Evolutionary conservation across 2,113 vertebrate genomes (phyloP), one percentile per base, ranked within the genome.

Genomic region (Mobula birostris): DNA sequence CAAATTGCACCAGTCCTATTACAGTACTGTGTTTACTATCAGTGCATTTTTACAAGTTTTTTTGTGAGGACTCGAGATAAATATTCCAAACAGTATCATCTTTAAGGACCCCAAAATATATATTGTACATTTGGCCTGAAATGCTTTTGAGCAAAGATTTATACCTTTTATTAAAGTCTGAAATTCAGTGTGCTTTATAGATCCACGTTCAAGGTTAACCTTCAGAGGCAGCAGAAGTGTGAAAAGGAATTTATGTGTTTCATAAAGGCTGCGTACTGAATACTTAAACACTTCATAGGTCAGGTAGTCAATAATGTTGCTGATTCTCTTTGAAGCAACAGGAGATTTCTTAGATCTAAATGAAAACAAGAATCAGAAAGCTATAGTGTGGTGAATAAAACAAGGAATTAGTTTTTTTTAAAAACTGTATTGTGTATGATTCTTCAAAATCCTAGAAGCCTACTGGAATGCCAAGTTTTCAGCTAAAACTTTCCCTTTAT

Each of bases 221-320:
- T 97, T 97, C 94, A 97, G 95, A 29, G 97, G 96, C 96, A 97
- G 95, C 27, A 97, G 96, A 1, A 97, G 96, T 0, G 95, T 96
- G 94, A 97, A 97, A 80, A 97, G 97, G 94, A 97, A 97, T 95
- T 97, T 97, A 95, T 97, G 97, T 91, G 96, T 96, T 95, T 97
- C 96, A 0, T 97, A 96, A 0, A 97, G 95, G 19, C 97, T 97
- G 95, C 97, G 96, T 94, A 97, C 96, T 3, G 96, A 97, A 87
- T 97, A 97, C 0, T 91, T 70, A 2, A 96, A 96, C 61, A 95
- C 96, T 95, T 97, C 96, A 4, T 96, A 96, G 0, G 97, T 97
- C 95, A 97, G 96, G 72, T 95, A 96, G 32, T 97, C 96, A 68
- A 97, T 97, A 83, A 97, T 97, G 94, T 97, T 97, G 85, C 94